Evolutionary conservation across 92 coral and sea anemone genomes (phyloP), one percentile per base, ranked within the genome.

Genomic region (Pocillopora grandis): DNA sequence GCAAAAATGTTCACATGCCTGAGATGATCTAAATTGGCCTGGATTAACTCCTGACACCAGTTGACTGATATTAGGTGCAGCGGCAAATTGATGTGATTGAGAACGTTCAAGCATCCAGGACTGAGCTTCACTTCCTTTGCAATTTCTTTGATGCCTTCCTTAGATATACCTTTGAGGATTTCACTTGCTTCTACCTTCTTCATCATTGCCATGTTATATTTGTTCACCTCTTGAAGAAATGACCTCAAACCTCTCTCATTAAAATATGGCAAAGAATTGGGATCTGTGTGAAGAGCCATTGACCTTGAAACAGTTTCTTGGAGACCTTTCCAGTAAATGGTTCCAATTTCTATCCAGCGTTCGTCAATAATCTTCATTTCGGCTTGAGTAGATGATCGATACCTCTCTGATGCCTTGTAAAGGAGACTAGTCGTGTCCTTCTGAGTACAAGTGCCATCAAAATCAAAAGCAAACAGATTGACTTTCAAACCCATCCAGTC

Each of bases 381-480:
- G 14, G 76, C 78, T 12, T 87, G 83, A 12, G 90, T 72, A 55
- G 92, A 87, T 16, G 87, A 37, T 15, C 63, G 82, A 86, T 97
- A 97, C 67, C 80, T 92, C 55, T 97, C 92, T 61, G 97, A 88
- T 71, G 98, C 97, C 62, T 84, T 97, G 90, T 97, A 97, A 72
- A 66, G 91, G 52, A 94, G 94, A 18, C 90, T 85, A 42, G 96
- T 92, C 8, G 98, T 91, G 79, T 91, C 95, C 80, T 92, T 76
- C 2, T 82, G 86, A 31, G 99, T 94, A 19, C 99, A 97, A 17
- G 99, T 97, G 33, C 96, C 91, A 84, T 97, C 99, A 86, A 97
- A 97, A 78, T 97, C 99, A 79, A 94, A 89, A 19, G 98, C 99
- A 76, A 97, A 85, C 73, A 97, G 79, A 63, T 83, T 72, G 16